phyloP scores from a whole-genome alignment of 2,113 vertebrate species.

The Oplegnathus fasciatus region DNA sequence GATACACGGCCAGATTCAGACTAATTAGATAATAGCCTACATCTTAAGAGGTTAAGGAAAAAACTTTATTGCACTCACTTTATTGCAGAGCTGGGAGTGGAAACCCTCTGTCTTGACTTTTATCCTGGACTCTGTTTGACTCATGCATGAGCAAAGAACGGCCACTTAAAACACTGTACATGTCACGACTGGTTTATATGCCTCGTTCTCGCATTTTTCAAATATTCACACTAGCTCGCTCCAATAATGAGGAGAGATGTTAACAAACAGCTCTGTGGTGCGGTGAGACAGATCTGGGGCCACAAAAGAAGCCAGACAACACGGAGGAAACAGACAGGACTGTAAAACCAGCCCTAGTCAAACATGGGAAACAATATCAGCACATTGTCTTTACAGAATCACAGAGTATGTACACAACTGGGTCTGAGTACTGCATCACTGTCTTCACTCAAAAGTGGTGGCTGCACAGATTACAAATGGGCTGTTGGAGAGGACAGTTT shows the following conservation, averaged over 20 bases:
- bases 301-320: conserved; percentile 47
- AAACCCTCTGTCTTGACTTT: conserved; percentile 39
- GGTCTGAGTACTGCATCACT: background rate
- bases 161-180: conserved; percentile 55
- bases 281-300: conserved; percentile 22
- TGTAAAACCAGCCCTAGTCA: conserved; percentile 49
- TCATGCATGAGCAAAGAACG: conserved; percentile 35
- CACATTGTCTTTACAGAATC: conserved; percentile 37
- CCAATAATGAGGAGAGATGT: conserved; percentile 18
- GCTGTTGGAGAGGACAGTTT: background rate
- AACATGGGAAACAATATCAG: conserved; percentile 34
- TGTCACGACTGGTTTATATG: conserved; percentile 56
- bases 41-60: conserved; percentile 35
- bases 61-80: conserved; percentile 46
- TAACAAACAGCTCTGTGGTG: conserved; percentile 34
- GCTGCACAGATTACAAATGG: conserved; percentile 1
- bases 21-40: conserved; percentile 50
- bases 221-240: conserved; percentile 32
- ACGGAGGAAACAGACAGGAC: conserved; percentile 41
- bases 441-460: conserved; percentile 8
- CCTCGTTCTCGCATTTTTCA: conserved; percentile 58
- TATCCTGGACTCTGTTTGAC: conserved; percentile 50
- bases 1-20: conserved; percentile 22
- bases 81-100: conserved; percentile 49
- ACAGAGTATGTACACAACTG: conserved; percentile 8